Evolutionary conservation across 2,888 invertebrate species (phyloP).

Genomic region (Caenorhabditis sp.): DNA sequence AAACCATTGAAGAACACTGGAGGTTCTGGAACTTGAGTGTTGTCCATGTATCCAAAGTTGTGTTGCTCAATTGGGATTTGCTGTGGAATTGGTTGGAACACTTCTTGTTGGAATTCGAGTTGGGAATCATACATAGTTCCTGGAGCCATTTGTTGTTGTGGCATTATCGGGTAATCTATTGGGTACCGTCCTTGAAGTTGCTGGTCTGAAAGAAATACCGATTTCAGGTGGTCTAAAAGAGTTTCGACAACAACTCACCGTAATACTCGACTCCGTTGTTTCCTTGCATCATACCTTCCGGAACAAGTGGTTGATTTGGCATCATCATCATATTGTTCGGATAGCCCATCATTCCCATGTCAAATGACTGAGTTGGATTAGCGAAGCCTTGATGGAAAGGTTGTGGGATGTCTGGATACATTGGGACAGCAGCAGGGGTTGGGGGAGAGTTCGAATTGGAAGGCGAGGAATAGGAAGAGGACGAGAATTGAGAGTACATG

Average conservation of each 20-base stretch:
- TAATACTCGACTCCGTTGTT: neutral
- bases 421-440: neutral
- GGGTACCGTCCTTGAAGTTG: neutral
- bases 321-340: neutral
- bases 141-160: neutral
- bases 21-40: neutral
- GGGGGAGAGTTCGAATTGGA: constrained; percentile 10
- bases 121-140: neutral
- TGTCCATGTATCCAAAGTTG: neutral
- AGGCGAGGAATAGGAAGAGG: constrained; percentile 2
- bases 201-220: neutral
- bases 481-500: constrained; percentile 20
- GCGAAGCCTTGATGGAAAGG: neutral
- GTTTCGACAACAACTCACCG: constrained; percentile 4
- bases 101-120: neutral
- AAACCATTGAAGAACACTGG: neutral
- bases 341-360: constrained; percentile 2
- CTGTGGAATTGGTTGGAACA: neutral
- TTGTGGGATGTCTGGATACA: neutral
- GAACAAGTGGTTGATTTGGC: neutral
- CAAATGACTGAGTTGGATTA: neutral
- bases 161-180: neutral
- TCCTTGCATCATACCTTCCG: neutral
- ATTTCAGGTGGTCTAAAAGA: neutral
- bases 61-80: neutral